Evolutionary conservation across 2,888 invertebrate genomes (phyloP).

Genomic region (Melinaea menophilus): DNA sequence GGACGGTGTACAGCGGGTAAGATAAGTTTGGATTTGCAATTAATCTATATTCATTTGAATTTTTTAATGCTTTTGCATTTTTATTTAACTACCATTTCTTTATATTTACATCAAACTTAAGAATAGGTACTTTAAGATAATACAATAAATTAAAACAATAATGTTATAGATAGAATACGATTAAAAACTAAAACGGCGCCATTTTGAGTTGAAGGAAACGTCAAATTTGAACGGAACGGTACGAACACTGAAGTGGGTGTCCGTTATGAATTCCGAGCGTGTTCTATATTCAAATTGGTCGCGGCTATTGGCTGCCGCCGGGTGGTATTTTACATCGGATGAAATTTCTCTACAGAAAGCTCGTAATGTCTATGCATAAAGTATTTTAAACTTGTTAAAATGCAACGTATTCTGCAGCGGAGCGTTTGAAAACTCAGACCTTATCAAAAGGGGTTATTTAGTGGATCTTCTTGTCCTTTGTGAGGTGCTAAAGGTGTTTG

Average conservation of each 20-base stretch:
- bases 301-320: conserved; percentile 42
- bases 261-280: conserved; percentile 72
- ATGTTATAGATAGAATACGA: too few species aligned
- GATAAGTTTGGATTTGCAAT: conserved; percentile 18
- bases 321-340: conserved; percentile 53
- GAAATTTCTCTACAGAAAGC: conserved; percentile 56
- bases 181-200: too few species aligned
- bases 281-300: conserved; percentile 76
- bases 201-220: conserved; percentile 17
- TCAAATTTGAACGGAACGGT: conserved; percentile 22
- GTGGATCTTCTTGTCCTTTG: conserved; percentile 50
- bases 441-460: conserved; percentile 58
- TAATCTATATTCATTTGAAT: conserved; percentile 17
- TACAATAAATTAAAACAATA: too few species aligned
- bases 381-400: conserved; percentile 76
- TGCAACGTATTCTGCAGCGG: conserved; percentile 62
- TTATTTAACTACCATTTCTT: not conserved
- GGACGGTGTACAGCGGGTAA: conserved; percentile 19
- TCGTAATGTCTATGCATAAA: conserved; percentile 76
- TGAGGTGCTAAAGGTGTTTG: conserved; percentile 44
- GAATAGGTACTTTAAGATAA: too few species aligned
- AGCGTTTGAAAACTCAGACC: conserved; percentile 40
- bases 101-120: too few species aligned
- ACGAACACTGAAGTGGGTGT: conserved; percentile 43
- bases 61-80: conserved; percentile 12